A percentile compares a stretch with the other conserved stretches of the same genome.
Conservation (phyloP, 1,140 invertebrate genomes). For the Zaprionus taronus region DNA sequence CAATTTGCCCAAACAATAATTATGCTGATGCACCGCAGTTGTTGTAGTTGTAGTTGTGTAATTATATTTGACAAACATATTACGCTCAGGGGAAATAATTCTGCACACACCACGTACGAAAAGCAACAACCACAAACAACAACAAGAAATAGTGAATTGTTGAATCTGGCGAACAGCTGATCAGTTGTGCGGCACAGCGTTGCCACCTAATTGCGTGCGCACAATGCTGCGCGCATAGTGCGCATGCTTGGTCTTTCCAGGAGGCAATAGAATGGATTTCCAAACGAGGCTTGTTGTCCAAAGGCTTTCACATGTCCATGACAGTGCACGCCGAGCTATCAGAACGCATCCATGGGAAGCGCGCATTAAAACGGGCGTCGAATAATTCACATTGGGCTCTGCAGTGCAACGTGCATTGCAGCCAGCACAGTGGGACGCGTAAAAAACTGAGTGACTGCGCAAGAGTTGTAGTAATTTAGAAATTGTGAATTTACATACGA, state of each 20-base stretch:
- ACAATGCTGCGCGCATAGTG: slow-evolving; percentile 38
- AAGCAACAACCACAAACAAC: slow-evolving; percentile 3
- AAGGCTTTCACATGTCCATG: slow-evolving; percentile 36
- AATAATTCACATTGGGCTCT: slow-evolving; percentile 10
- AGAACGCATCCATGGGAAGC: slow-evolving; percentile 49
- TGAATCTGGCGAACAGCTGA: slow-evolving; percentile 56
- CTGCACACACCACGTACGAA: slow-evolving; percentile 6
- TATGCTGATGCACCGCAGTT: slow-evolving; percentile 35
- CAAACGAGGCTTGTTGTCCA: slow-evolving; percentile 52
- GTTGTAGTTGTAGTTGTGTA: slow-evolving; percentile 58
- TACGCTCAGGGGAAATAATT: slow-evolving; percentile 53
- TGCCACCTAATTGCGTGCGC: slow-evolving; percentile 52
- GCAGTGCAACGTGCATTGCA: slow-evolving; percentile 3
- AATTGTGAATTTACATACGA: not conserved
- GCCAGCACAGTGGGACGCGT: not conserved
- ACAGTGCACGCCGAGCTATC: slow-evolving; percentile 76
- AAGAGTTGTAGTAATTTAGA: not conserved
- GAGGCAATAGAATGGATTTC: slow-evolving; percentile 39
- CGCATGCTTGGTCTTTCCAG: slow-evolving; percentile 66
- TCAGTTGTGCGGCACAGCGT: slow-evolving; percentile 39
- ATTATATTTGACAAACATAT: slow-evolving; percentile 69
- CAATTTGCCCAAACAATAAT: slow-evolving; percentile 72
- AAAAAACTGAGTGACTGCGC: not conserved
- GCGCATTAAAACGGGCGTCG: slow-evolving; percentile 38
- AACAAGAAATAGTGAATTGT: slow-evolving; percentile 52